Evolutionary conservation across 2,797 vertebrate genomes (phyloP).

Genomic region (Platalea minor): DNA sequence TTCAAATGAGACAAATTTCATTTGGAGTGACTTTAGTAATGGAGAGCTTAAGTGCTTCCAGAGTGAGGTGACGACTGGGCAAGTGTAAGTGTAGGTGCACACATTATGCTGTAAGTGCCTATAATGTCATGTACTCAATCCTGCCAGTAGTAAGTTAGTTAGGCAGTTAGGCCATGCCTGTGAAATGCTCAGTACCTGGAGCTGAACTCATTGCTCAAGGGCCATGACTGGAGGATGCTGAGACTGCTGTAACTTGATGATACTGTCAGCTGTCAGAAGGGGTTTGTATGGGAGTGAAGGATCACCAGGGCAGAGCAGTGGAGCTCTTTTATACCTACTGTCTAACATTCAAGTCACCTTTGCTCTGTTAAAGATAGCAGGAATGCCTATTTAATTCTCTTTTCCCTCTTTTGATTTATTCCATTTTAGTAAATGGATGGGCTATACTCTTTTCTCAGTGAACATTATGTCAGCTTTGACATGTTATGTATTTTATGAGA

Average conservation of each 20-base stretch:
- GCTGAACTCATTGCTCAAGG: neutral
- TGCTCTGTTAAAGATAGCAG: neutral
- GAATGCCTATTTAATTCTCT: neutral
- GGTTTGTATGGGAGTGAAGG: neutral
- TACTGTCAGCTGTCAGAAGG: neutral
- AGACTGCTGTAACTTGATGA: neutral
- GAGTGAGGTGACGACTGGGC: neutral
- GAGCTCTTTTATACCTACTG: neutral
- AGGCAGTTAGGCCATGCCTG: neutral
- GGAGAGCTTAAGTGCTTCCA: neutral
- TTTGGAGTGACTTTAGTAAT: neutral
- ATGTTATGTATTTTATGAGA: slow-evolving; percentile 34
- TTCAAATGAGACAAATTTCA: neutral
- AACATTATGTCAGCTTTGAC: slow-evolving; percentile 26
- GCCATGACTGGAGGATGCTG: neutral
- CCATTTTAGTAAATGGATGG: slow-evolving; percentile 3
- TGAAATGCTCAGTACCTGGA: neutral
- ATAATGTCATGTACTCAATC: neutral
- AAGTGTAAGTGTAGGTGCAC: neutral
- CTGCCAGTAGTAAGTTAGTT: neutral
- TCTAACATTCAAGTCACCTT: neutral
- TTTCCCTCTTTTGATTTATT: slow-evolving; percentile 16
- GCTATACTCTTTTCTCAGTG: neutral
- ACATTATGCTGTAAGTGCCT: neutral
- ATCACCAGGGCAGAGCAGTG: neutral